Base-by-base conservation (phyloP, 2,888 invertebrate genomes). In the Lochmaea capreae region DNA sequence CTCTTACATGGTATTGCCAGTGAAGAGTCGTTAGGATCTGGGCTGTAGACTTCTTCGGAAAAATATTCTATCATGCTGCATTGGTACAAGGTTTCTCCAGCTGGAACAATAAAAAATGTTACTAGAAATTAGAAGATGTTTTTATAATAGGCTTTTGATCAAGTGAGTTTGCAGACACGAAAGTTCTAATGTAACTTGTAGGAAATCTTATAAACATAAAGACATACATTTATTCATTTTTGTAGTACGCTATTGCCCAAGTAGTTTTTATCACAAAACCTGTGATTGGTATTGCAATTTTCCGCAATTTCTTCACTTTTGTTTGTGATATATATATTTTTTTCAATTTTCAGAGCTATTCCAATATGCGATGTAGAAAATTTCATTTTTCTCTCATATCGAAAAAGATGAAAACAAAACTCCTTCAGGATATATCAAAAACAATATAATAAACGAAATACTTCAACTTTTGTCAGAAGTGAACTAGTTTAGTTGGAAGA, bases 1-100 rank as follows among this genome's bases (percentile, higher is more conserved):
- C n/a, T 92, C 96, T 95, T 91, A 97, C 97, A 96, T 86, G 96
- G 96, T 88, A 97, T 96, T 39, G 96, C 96, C 88, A 94, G 92
- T n/a, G 96, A 95, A 10, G 96, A 96, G 86, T 97, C 96, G 83
- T 93, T 93, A 0, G 94, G 93, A 88, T 97, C 96, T 14, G 96
- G 94, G 80, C 93, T 92, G 88, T 96, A 96, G 82, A 94, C 94
- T 82, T 95, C 95, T 82, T 93, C 90, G 10, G 96, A 93, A 85
- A 97, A 96, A 88, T 96, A 96, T 84, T 97, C 95, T 81, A 97
- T 96, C 87, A 93, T 93, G 84, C 91, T 89, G 88, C 96, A 96
- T 80, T 91, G 90, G 87, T 92, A 92, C 77, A 91, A 89, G 78
- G 89, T 90, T 81, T 92, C 91, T 76, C 93, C 93, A 84, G 93